phyloP scores from a whole-genome alignment of 2,888 invertebrate species.

The Sthenelais limicola region DNA sequence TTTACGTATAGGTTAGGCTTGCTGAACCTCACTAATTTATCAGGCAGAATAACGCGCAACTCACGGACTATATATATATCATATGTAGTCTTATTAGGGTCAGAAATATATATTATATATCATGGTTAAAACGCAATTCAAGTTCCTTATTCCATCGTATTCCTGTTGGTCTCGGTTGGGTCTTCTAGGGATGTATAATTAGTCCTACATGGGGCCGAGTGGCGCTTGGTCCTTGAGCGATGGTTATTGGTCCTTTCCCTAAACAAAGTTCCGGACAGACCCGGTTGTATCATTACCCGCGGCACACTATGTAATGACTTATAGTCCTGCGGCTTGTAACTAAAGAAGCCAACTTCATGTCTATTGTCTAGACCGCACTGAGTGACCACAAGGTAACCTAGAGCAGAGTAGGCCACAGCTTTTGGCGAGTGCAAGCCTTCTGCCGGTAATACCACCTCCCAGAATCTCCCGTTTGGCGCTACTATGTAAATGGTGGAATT shows the following conservation, averaged over 20 bases:
- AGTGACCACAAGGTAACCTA: slow-evolving; percentile 60
- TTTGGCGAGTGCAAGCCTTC: slow-evolving; percentile 65
- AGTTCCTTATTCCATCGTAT: not conserved
- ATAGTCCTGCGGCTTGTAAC: slow-evolving; percentile 65
- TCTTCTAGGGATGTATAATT: not conserved
- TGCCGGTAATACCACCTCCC: slow-evolving; percentile 64
- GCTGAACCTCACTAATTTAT: too few relatives aligned
- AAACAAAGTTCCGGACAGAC: not conserved
- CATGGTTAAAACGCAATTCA: too few relatives aligned
- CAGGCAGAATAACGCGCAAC: too few relatives aligned
- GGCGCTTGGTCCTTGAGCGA: not conserved
- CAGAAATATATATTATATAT: too few relatives aligned
- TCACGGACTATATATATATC: too few relatives aligned
- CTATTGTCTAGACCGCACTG: slow-evolving; percentile 55
- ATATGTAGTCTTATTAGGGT: too few relatives aligned
- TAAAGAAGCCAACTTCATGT: slow-evolving; percentile 62
- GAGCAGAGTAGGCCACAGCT: slow-evolving; percentile 60
- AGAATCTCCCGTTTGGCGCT: slow-evolving; percentile 65
- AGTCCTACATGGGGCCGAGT: not conserved
- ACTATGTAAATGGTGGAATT: slow-evolving; percentile 65
- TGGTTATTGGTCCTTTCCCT: not conserved
- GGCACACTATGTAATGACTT: slow-evolving; percentile 54
- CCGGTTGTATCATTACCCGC: not conserved
- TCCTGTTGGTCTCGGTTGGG: not conserved
- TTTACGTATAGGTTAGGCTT: too few relatives aligned